phyloP scores from a whole-genome alignment of 2,888 invertebrate species.

The Thymelicus sylvestris region DNA sequence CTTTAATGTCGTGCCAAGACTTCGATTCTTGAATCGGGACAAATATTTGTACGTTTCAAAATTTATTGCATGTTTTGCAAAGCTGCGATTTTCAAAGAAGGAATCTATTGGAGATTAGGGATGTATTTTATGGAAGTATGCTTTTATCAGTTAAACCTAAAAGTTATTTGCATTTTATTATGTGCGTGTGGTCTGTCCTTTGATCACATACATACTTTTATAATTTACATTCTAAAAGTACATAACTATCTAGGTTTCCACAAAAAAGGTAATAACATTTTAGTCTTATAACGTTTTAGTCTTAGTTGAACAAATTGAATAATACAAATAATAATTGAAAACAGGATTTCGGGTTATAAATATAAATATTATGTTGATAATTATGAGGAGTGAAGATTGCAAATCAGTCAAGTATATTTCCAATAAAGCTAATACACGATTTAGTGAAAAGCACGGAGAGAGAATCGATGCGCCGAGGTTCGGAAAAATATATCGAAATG shows the following conservation, averaged over 20 bases:
- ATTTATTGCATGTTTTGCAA: constrained; percentile 34
- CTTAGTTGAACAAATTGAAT: too few relatives aligned
- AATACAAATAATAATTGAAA: too few relatives aligned
- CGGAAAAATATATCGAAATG: constrained; percentile 1
- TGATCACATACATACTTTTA: background rate
- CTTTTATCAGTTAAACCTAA: constrained; percentile 18
- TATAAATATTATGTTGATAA: too few relatives aligned
- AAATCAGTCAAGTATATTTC: background rate
- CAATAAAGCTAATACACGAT: background rate
- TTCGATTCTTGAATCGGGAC: constrained; percentile 16
- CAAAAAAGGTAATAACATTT: too few relatives aligned
- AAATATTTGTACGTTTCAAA: constrained; percentile 34
- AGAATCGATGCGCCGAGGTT: background rate
- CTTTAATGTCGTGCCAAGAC: constrained; percentile 35
- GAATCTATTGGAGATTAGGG: constrained; percentile 17
- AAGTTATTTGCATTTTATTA: background rate
- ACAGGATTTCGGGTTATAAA: too few relatives aligned
- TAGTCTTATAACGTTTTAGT: too few relatives aligned
- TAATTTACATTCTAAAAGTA: too few relatives aligned
- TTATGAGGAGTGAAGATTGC: too few relatives aligned
- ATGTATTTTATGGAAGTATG: constrained; percentile 21
- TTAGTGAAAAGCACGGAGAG: background rate
- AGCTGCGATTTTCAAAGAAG: constrained; percentile 24
- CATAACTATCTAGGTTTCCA: too few relatives aligned
- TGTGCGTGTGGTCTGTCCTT: background rate